Evolutionary conservation across 2,113 vertebrate species (phyloP), one percentile per base, ranked within the genome.

Genomic region (Catagonus wagneri): DNA sequence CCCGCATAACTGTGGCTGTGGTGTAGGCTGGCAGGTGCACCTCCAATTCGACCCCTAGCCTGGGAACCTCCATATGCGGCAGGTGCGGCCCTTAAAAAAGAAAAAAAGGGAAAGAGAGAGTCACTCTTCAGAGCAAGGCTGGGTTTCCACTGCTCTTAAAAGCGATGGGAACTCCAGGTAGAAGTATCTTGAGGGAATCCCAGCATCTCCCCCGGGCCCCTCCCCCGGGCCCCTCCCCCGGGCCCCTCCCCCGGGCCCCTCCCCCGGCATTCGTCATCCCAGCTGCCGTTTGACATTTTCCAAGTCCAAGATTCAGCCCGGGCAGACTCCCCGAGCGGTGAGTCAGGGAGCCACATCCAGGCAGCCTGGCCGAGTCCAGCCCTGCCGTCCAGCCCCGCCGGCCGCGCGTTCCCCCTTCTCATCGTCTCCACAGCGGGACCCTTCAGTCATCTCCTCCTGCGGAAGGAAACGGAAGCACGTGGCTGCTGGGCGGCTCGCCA

Each of bases 211-310:
- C 1, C 17, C 3, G 1, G 4, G 44, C 44, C 17, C 8, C 61
- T 4, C 25, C 8, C 1, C 17, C 3, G 1, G 4, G 44, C 44
- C 17, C 8, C 20, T 4, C 25, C 8, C 1, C 17, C 3, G 1
- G 4, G 44, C 44, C 17, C 8, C 61, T n/a, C n/a, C n/a, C n/a
- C n/a, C n/a, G n/a, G n/a, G n/a, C n/a, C 36, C 4, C 10, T 3
- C 9, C 0, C 9, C 9, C 50, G 61, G 54, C 6, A 13, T 0
- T 58, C 10, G 52, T 25, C 1, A n/a, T 17, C 32, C 5, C 27
- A 17, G 29, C 36, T 34, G 60, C 23, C 23, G 32, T 54, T 65
- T 87, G 50, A 69, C 13, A 54, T 27, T 76, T 52, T 11, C 11
- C 27, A 7, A 0, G 5, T 20, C 23, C 39, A 17, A 50, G 66